These are phyloP conservation scores for Ophraella communa DNA, from an alignment of 2,888 invertebrate species.

Conservation along the genomic window DNA sequence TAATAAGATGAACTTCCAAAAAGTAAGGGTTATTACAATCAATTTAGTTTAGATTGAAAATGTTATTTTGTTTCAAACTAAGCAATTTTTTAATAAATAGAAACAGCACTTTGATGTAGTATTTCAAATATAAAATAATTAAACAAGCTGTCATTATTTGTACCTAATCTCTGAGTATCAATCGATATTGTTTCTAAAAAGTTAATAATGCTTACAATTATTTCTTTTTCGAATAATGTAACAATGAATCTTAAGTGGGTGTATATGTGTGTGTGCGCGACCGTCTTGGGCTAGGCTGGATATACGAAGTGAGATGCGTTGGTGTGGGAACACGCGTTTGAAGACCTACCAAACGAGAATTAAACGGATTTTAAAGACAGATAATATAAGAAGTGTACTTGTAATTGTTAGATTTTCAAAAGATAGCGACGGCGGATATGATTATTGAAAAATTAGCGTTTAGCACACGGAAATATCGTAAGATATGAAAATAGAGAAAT, in stretches of 20 bases:
- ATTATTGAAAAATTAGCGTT: background rate
- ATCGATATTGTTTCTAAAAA: no score
- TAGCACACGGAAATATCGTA: background rate
- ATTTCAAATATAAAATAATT: no score
- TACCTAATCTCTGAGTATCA: no score
- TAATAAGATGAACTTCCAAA: no score
- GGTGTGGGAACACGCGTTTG: constrained; percentile 24
- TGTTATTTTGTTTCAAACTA: no score
- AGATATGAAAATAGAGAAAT: no score
- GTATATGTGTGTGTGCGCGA: constrained; percentile 9
- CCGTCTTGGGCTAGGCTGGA: constrained; percentile 7
- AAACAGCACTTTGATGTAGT: no score
- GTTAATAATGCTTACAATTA: background rate
- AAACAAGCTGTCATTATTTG: no score
- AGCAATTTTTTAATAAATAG: no score
- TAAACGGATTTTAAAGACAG: constrained; percentile 11
- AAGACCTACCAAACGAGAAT: constrained; percentile 16
- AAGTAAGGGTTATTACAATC: no score
- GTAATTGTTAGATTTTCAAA: constrained; percentile 7
- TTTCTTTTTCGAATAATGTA: constrained; percentile 1
- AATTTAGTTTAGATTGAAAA: no score
- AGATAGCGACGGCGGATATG: background rate
- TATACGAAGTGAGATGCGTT: constrained; percentile 11
- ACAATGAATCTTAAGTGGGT: constrained; percentile 7
- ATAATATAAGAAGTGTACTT: constrained; percentile 14